Percentiles rank a stretch among this genome's conserved stretches.
Evolutionary conservation across 1,140 invertebrate species (phyloP).

Genomic region (Plectrocnemia conspersa): DNA sequence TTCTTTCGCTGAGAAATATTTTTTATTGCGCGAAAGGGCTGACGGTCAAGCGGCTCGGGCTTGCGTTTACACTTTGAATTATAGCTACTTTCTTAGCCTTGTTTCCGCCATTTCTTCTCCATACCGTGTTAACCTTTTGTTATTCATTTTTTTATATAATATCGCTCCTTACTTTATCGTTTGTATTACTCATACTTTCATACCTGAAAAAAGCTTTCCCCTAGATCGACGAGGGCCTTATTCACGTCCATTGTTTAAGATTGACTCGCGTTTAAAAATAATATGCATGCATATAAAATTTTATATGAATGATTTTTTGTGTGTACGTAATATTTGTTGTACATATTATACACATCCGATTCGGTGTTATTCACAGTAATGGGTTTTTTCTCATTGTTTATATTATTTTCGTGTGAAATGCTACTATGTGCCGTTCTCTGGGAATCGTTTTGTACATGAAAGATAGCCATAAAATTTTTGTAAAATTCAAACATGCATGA

Average conservation of each 20-base stretch:
- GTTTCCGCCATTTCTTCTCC: conserved; percentile 14
- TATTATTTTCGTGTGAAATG: conserved; percentile 12
- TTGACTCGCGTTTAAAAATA: no score
- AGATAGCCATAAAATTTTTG: no score
- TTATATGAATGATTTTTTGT: background rate
- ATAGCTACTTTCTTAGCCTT: conserved; percentile 29
- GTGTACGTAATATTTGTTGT: background rate
- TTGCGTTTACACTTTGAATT: conserved; percentile 33
- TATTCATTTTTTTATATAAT: no score
- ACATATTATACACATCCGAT: background rate
- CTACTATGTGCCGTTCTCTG: conserved; percentile 5
- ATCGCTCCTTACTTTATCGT: conserved; percentile 18
- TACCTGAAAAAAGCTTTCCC: background rate
- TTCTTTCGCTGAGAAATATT: conserved; percentile 27
- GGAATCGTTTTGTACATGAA: no score
- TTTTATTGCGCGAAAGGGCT: conserved; percentile 30
- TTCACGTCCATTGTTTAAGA: no score
- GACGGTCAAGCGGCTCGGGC: conserved; percentile 27
- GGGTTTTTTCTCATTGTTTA: conserved; percentile 11
- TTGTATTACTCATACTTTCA: conserved; percentile 12
- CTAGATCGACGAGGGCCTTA: no score
- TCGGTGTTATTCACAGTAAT: no score
- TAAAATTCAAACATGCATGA: no score
- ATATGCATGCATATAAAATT: no score
- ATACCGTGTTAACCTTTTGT: no score